Base-by-base conservation (phyloP, 2,888 invertebrate species). In the Xestia ashworthii region DNA sequence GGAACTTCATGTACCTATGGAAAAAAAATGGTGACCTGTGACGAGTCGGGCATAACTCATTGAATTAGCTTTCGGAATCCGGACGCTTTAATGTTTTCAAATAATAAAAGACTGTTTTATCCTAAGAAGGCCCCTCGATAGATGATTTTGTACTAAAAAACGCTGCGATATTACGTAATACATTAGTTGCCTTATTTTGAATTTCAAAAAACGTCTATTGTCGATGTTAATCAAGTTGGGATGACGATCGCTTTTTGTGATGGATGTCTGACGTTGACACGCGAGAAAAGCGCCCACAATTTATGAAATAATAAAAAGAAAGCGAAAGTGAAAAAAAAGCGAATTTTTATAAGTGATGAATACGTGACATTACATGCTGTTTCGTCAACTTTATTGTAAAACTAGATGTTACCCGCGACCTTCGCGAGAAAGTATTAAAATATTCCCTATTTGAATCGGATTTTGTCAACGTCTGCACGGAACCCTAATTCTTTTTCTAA, bases 191-290 rank as follows among this genome's bases (percentile, higher is more conserved):
- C 71, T 62, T 62, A 64, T 79, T 76, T 71, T 65, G 70, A 75
- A 83, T 83, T 81, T 74, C 41, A 78, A 80, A 80, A 74, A 55
- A 84, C 58, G 50, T 82, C 81, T 74, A 78, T 85, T 81, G 82
- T 85, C 44, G 66, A 73, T 79, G 84, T 78, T 82, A 67, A 70
- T 81, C 81, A 84, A 84, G 85, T 79, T 84, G 75, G 82, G 86
- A 87, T 90, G 91, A 90, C 89, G 84, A 67, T 78, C 78, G 75
- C 78, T 88, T 88, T 87, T 76, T 83, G 70, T 86, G 85, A 89
- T 85, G 58, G 83, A 83, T 86, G 75, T 70, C 74, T 80, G 50
- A 78, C 81, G 83, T 74, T 73, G 75, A 71, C 81, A 81, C 53
- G 82, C 81, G 75, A 84, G 85, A 85, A 89, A 89, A 89, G 84